Evolutionary conservation across 2,888 invertebrate species (phyloP).

Genomic region (Camptogramma bilineatum): DNA sequence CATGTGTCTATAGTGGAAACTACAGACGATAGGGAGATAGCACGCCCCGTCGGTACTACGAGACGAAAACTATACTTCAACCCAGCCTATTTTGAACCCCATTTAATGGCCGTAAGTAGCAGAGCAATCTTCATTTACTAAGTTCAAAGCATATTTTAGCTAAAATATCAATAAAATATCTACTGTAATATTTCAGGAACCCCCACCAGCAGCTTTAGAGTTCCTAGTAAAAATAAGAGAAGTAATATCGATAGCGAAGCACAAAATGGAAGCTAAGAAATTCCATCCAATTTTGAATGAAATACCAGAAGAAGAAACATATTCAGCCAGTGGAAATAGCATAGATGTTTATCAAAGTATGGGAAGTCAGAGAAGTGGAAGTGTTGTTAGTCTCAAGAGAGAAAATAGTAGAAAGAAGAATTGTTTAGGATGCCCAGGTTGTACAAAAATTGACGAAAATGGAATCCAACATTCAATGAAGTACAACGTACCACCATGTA

Average conservation of each 20-base stretch:
- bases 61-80: slow-evolving; percentile 94
- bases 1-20: slow-evolving; percentile 95
- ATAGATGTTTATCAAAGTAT: slow-evolving; percentile 77
- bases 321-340: slow-evolving; percentile 77
- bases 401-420: slow-evolving; percentile 86
- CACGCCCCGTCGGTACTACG: slow-evolving; percentile 88
- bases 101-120: slow-evolving; percentile 90
- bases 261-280: slow-evolving; percentile 93
- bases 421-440: slow-evolving; percentile 89
- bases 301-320: slow-evolving; percentile 92
- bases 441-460: slow-evolving; percentile 68
- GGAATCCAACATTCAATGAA: slow-evolving; percentile 73
- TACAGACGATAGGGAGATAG: slow-evolving; percentile 89
- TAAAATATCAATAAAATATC: neutral
- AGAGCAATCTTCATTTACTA: neutral
- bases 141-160: neutral
- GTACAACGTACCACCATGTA: slow-evolving; percentile 78
- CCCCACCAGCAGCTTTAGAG: slow-evolving; percentile 95
- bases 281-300: slow-evolving; percentile 91
- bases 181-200: slow-evolving; percentile 87
- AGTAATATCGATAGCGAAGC: slow-evolving; percentile 95
- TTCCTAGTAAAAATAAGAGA: slow-evolving; percentile 95
- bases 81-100: slow-evolving; percentile 96
- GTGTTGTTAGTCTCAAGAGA: slow-evolving; percentile 85
- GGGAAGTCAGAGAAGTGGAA: slow-evolving; percentile 83